phyloP scores from a whole-genome alignment of 2,888 invertebrate genomes.

The Metellina segmentata region DNA sequence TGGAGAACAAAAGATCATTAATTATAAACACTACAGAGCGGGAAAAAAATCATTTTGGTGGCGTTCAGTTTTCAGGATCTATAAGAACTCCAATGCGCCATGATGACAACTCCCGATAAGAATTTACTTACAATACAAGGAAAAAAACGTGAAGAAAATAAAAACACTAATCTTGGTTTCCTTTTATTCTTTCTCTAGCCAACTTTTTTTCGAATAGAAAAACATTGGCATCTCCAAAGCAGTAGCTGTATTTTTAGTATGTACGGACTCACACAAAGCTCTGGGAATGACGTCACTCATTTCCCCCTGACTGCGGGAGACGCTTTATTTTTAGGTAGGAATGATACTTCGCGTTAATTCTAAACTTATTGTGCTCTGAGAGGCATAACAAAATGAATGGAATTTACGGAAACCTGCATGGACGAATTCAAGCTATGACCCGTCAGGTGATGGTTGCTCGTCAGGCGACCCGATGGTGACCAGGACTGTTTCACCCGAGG shows the following conservation, averaged over 20 bases:
- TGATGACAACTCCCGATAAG: background rate
- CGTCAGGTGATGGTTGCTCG: too few relatives aligned
- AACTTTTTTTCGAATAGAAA: conserved; percentile 37
- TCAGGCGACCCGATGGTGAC: too few relatives aligned
- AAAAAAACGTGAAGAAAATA: conserved; percentile 4
- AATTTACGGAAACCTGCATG: too few relatives aligned
- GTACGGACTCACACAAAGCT: conserved; percentile 51
- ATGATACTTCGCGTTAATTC: conserved; percentile 57
- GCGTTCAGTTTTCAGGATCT: background rate
- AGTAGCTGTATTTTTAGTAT: conserved; percentile 68
- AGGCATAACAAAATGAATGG: too few relatives aligned
- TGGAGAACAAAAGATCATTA: background rate
- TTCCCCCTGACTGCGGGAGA: conserved; percentile 66
- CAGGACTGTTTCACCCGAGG: too few relatives aligned
- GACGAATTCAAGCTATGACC: too few relatives aligned
- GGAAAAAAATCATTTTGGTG: background rate
- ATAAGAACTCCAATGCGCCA: background rate
- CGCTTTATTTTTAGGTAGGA: conserved; percentile 55
- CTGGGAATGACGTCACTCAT: conserved; percentile 56
- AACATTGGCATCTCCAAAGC: conserved; percentile 58
- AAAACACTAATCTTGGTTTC: conserved; percentile 12
- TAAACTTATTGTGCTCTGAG: conserved; percentile 60
- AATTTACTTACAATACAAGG: background rate
- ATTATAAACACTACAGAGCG: background rate
- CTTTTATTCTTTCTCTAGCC: conserved; percentile 14